Evolutionary conservation across 2,888 invertebrate genomes (phyloP).

Genomic region (Erebia palarica): DNA sequence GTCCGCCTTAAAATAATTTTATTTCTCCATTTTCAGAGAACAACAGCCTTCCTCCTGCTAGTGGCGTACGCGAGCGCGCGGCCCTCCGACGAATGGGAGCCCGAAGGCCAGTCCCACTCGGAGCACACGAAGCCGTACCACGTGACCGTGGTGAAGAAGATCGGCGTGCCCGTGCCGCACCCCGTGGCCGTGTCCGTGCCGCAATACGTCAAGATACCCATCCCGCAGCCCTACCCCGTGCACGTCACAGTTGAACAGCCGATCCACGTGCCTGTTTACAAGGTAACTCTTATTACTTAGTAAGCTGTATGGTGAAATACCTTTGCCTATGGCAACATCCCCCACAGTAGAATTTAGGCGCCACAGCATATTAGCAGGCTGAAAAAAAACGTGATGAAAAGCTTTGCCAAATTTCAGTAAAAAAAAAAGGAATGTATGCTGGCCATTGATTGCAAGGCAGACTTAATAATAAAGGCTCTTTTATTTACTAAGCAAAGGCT

Average conservation of each 20-base stretch:
- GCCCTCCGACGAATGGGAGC: conserved; percentile 75
- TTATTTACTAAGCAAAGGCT: no score
- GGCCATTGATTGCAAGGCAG: no score
- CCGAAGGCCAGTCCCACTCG: conserved; percentile 84
- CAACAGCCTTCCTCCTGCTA: conserved; percentile 67
- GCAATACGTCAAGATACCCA: conserved; percentile 76
- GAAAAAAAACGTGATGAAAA: no score
- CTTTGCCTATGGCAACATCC: no score
- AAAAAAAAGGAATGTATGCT: no score
- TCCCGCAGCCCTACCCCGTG: conserved; percentile 12
- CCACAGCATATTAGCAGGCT: no score
- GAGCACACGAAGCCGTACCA: conserved; percentile 87
- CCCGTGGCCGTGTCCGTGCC: conserved; percentile 88
- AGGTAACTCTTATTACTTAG: conserved; percentile 13
- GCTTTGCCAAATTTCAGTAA: no score
- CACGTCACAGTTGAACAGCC: conserved; percentile 3
- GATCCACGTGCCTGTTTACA: conserved; percentile 17
- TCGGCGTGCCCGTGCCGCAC: conserved; percentile 88
- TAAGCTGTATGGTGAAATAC: background rate
- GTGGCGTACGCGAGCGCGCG: conserved; percentile 59
- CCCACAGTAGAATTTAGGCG: no score
- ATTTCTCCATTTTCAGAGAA: conserved; percentile 57
- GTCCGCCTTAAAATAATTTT: no score
- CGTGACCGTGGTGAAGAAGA: conserved; percentile 87
- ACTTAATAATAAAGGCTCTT: no score